These are phyloP conservation scores for Siniperca knerii DNA, from an alignment of 2,113 vertebrate species.

Conservation along the genomic window DNA sequence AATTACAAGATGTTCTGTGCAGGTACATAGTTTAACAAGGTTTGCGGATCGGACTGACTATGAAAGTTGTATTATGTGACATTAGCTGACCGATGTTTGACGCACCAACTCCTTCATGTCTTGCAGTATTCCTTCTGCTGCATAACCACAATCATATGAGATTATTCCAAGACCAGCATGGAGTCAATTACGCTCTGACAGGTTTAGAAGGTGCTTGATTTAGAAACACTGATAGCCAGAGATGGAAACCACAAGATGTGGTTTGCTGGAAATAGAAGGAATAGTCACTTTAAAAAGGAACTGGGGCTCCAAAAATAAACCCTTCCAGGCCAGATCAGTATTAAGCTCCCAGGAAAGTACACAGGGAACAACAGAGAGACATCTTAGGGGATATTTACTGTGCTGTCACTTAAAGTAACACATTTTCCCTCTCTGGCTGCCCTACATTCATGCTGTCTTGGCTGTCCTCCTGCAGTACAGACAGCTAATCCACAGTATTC, in stretches of 20 bases:
- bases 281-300: conserved; percentile 69
- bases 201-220: conserved; percentile 51
- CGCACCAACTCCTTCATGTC: conserved; percentile 2
- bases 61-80: neutral
- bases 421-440: conserved; percentile 54
- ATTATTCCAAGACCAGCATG: conserved; percentile 31
- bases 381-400: conserved; percentile 70
- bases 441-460: conserved; percentile 56
- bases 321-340: conserved; percentile 37
- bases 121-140: conserved; percentile 29
- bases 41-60: neutral
- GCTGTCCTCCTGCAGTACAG: conserved; percentile 35
- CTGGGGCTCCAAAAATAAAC: conserved; percentile 69
- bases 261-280: conserved; percentile 65
- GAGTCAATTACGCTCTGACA: conserved; percentile 36
- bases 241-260: conserved; percentile 62
- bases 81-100: neutral
- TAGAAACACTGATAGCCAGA: conserved; percentile 64
- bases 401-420: conserved; percentile 62
- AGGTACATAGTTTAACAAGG: neutral
- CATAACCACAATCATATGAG: conserved; percentile 64
- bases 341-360: conserved; percentile 53
- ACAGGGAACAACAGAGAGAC: conserved; percentile 32
- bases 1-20: conserved; percentile 7
- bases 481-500: conserved; percentile 60